phyloP scores from a whole-genome alignment of 2,113 vertebrate genomes.

The Lepisosteus osseus region DNA sequence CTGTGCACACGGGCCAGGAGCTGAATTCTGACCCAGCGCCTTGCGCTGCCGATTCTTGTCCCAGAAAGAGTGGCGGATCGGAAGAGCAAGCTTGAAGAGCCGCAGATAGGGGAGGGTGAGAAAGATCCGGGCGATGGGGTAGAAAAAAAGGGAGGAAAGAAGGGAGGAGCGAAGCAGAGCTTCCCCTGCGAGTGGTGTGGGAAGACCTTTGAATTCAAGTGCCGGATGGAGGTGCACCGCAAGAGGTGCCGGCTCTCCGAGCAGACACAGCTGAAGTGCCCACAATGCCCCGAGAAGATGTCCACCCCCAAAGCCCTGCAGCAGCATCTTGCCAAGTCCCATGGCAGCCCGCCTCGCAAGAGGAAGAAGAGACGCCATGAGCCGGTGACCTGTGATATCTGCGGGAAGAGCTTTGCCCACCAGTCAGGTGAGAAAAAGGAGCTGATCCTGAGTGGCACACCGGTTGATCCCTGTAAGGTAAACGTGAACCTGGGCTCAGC shows the following conservation, averaged over 20 bases:
- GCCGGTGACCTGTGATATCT: slow-evolving; percentile 71
- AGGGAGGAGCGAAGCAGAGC: slow-evolving; percentile 51
- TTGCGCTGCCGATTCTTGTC: background rate
- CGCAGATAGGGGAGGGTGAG: slow-evolving; percentile 21
- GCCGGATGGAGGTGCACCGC: slow-evolving; percentile 71
- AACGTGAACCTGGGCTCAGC: too few species aligned
- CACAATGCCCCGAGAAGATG: slow-evolving; percentile 53
- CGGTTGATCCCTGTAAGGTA: too few species aligned
- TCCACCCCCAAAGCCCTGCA: slow-evolving; percentile 61
- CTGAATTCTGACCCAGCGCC: background rate
- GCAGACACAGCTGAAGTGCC: slow-evolving; percentile 59
- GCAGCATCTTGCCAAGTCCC: slow-evolving; percentile 62
- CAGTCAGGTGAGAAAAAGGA: slow-evolving; percentile 66
- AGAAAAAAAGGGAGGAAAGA: background rate
- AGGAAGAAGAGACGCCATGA: slow-evolving; percentile 65
- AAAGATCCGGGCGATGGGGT: slow-evolving; percentile 6
- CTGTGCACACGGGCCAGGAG: too few species aligned
- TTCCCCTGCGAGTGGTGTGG: slow-evolving; percentile 72
- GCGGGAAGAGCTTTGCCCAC: slow-evolving; percentile 77
- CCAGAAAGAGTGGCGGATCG: background rate
- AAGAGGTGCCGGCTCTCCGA: slow-evolving; percentile 68
- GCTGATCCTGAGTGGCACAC: background rate
- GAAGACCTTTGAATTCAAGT: slow-evolving; percentile 79
- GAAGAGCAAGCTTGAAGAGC: slow-evolving; percentile 15
- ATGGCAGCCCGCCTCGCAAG: slow-evolving; percentile 40